Evolutionary conservation across 2,113 vertebrate species (phyloP), one percentile per base, ranked within the genome.

Genomic region (Rostratula benghalensis): DNA sequence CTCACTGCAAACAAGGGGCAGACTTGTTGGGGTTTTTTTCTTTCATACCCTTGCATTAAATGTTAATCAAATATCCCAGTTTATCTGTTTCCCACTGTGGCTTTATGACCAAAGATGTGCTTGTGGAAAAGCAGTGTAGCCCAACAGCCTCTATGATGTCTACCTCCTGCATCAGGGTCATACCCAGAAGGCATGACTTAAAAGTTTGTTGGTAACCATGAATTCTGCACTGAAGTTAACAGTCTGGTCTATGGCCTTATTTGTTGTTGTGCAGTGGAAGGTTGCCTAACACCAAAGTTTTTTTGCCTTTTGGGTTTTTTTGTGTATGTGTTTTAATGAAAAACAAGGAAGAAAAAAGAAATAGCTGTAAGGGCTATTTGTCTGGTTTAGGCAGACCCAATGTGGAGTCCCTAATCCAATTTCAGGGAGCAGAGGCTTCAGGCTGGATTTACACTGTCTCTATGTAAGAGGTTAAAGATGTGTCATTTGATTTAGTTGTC

Each of bases 351-450:
- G 10, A 7, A 59, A 13, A 18, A 39, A 43, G 53, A 86, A 17
- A 20, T 8, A 50, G 10, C 24, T 45, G 10, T n/a, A 70, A 46
- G n/a, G 45, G 25, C 15, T 94, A n/a, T 83, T 76, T 89, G 35
- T 85, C 48, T 83, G 28, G 1, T 63, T 78, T 92, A 83, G 54
- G 54, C 53, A 43, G 71, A 67, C 31, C 33, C 4, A 21, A 77
- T 54, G 35, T 67, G 16, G 28, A 92, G 37, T 78, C 64, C n/a
- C 41, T 95, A 93, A 93, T 82, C 53, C 61, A 69, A 85, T 94
- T 93, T 89, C 28, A 76, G 67, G 75, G 91, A 95, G 61, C 35
- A 85, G 48, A 95, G 59, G 30, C 53, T 85, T 95, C n/a, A 60
- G 57, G 21, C 77, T 91, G 65, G 48, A 68, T 91, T 91, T 82